These are phyloP conservation scores for Typhlomys cinereus DNA, from an alignment of 2,113 vertebrate genomes.

Conservation along the genomic window DNA sequence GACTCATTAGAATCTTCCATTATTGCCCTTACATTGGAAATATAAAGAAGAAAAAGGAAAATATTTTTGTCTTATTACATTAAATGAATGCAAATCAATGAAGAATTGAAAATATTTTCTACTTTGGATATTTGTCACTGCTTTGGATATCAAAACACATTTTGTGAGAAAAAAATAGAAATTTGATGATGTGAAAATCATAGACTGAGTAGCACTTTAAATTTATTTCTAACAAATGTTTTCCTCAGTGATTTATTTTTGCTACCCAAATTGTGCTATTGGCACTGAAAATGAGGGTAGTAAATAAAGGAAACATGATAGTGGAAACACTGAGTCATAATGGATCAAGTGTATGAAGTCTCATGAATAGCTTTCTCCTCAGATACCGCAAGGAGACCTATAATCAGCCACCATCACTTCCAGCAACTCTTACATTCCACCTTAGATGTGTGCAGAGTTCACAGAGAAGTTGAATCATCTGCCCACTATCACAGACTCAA, in stretches of 20 bases:
- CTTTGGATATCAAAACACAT: constrained; percentile 75
- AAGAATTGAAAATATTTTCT: constrained; percentile 74
- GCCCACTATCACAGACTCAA: background rate
- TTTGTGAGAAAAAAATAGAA: constrained; percentile 76
- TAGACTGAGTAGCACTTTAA: constrained; percentile 65
- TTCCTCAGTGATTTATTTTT: constrained; percentile 69
- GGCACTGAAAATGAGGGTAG: constrained; percentile 48
- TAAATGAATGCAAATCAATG: constrained; percentile 58
- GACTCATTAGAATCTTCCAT: background rate
- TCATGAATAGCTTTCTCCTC: constrained; percentile 40
- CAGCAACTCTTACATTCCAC: background rate
- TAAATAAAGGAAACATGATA: constrained; percentile 36
- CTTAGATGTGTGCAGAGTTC: background rate
- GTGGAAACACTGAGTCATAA: constrained; percentile 51
- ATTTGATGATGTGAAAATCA: constrained; percentile 71
- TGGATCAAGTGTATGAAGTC: constrained; percentile 35
- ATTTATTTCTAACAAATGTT: constrained; percentile 71
- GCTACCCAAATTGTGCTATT: constrained; percentile 58
- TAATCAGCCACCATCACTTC: background rate
- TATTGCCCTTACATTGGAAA: constrained; percentile 4
- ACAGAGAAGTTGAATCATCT: background rate
- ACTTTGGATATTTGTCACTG: constrained; percentile 62
- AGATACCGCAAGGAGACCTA: background rate
- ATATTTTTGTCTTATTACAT: constrained; percentile 70
- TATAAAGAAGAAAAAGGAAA: constrained; percentile 2